These are phyloP conservation scores for Formica exsecta DNA, from an alignment of 1,140 invertebrate genomes.

Conservation along the genomic window DNA sequence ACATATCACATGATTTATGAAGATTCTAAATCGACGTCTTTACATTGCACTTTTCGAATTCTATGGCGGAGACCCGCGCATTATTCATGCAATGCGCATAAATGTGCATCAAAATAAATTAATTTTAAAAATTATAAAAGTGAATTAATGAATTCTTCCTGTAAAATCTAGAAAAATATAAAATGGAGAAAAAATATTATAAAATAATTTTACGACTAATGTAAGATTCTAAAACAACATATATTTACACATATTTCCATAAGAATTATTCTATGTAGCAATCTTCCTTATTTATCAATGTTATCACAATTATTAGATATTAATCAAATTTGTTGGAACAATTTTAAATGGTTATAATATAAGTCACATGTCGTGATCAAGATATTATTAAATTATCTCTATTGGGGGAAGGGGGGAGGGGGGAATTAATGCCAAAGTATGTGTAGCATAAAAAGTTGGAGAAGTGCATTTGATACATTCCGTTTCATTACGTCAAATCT, in stretches of 20 bases:
- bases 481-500: conserved; percentile 49
- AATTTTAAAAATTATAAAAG: neutral
- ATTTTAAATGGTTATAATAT: neutral
- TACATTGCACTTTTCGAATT: conserved; percentile 36
- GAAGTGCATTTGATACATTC: conserved; percentile 43
- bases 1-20: conserved; percentile 26
- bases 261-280: neutral
- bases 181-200: neutral
- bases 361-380: neutral
- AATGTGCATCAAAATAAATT: conserved; percentile 9
- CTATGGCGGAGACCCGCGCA: neutral
- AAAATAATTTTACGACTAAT: neutral
- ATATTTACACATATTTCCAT: neutral
- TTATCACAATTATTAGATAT: neutral
- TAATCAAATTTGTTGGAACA: neutral
- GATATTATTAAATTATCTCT: conserved; percentile 24
- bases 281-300: conserved; percentile 8
- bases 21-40: conserved; percentile 45
- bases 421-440: conserved; percentile 2
- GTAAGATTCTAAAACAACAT: neutral
- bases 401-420: neutral
- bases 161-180: conserved; percentile 8
- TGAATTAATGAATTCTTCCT: neutral
- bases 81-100: neutral
- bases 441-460: neutral